Evolutionary conservation across 2,888 invertebrate genomes (phyloP), one percentile per base, ranked within the genome.

Genomic region (Macaria notata): DNA sequence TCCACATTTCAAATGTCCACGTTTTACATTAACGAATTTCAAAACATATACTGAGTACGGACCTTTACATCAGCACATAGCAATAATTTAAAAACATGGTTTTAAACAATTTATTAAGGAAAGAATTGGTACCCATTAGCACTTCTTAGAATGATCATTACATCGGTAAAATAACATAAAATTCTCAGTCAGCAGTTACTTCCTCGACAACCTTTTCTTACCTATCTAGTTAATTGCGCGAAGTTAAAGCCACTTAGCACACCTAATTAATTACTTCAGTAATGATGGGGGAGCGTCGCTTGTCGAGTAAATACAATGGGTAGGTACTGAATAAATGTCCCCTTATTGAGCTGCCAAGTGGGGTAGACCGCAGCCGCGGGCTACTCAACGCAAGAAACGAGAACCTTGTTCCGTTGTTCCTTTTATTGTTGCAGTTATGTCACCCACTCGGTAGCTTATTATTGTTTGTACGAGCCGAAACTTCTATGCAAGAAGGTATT

Each of bases 281-380:
- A 59, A 62, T 60, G 46, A 56, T 46, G 47, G 58, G 56, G 54
- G 58, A 54, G 68, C 59, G 64, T 63, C 71, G 63, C 65, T 56
- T 62, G 65, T 57, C 57, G 62, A 64, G 69, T 70, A 68, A 71
- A 75, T 70, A 47, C 46, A 62, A 62, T 72, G 64, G 64, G 64
- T 65, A 71, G 64, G 64, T 65, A 71, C 61, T 62, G 56, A 72
- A 71, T 68, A 65, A 67, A 67, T 64, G 64, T 65, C 44, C 51
- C 55, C 58, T 62, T 68, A 73, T 72, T 55, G 66, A 70, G 66
- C 67, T 68, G 69, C 64, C 63, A 64, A 64, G 61, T 51, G 53
- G 57, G 59, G 62, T 67, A 70, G 71, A 72, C 73, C 72, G 68
- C 69, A 72, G 19, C 19, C 19, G 19, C 19, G 19, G 19, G 19